A percentile compares a stretch with the other conserved stretches of the same genome.
phyloP scores from a whole-genome alignment of 2,113 vertebrate genomes.

The Vidua chalybeata region DNA sequence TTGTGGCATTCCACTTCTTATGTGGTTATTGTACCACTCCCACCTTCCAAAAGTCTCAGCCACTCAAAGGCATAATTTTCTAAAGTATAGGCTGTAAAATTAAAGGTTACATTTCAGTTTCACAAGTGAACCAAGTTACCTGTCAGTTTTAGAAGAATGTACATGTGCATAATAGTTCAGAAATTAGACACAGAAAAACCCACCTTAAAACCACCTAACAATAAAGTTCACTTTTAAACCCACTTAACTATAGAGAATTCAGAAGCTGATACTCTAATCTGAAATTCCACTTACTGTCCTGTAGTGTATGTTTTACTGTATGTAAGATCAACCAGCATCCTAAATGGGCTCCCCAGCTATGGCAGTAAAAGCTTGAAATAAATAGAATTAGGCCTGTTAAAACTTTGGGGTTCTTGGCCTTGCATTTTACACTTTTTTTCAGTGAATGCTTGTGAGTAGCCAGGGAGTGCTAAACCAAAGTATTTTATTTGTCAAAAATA shows the following conservation, averaged over 20 bases:
- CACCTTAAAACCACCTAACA: not conserved
- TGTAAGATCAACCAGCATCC: not conserved
- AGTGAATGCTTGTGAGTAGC: not conserved
- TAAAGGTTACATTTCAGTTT: conserved; percentile 52
- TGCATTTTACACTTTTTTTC: not conserved
- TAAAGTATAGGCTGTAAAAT: conserved; percentile 55
- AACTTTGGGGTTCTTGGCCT: conserved; percentile 9
- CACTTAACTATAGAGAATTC: not conserved
- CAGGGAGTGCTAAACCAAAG: not conserved
- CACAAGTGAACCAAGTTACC: conserved; percentile 10
- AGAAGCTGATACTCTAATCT: not conserved
- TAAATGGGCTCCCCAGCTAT: not conserved
- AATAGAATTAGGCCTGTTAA: not conserved
- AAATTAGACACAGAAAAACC: not conserved
- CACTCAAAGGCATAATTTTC: conserved; percentile 53
- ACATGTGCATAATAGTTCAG: not conserved
- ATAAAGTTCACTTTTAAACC: not conserved
- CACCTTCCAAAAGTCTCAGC: conserved; percentile 37
- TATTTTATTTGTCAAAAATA: not conserved
- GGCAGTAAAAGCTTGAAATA: not conserved
- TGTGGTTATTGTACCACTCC: conserved; percentile 28
- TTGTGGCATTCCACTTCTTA: conserved; percentile 36
- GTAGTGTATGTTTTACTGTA: not conserved
- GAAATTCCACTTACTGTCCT: not conserved
- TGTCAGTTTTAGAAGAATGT: conserved; percentile 31